phyloP scores from a whole-genome alignment of 2,888 invertebrate species.

The Poecilobothrus nobilitatus region DNA sequence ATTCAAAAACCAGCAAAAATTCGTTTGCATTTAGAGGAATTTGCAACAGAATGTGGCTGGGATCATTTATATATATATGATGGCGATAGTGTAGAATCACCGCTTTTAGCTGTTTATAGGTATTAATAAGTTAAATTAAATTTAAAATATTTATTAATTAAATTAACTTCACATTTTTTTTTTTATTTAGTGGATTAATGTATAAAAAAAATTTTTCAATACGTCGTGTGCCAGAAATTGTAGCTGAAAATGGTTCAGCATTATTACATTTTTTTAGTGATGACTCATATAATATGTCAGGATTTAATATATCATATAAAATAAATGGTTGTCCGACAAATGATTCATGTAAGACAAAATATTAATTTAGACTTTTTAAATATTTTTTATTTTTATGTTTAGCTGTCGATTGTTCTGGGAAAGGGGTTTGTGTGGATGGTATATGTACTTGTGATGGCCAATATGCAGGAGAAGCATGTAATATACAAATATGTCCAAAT shows the following conservation, averaged over 20 bases:
- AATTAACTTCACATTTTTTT: not conserved
- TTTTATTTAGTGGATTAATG: conserved; percentile 69
- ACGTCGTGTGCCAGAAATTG: conserved; percentile 68
- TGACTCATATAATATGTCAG: conserved; percentile 97
- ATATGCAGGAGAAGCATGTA: conserved; percentile 82
- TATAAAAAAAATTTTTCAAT: conserved; percentile 68
- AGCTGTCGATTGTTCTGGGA: conserved; percentile 55
- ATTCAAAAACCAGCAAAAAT: conserved; percentile 54
- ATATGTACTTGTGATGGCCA: conserved; percentile 73
- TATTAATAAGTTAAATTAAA: too few species aligned
- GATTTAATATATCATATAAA: conserved; percentile 92
- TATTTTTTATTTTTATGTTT: conserved; percentile 11
- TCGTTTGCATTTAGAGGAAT: conserved; percentile 82
- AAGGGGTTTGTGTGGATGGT: conserved; percentile 81
- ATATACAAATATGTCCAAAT: conserved; percentile 77
- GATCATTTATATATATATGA: conserved; percentile 98
- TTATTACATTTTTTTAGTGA: conserved; percentile 95
- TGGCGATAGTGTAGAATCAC: conserved; percentile 91
- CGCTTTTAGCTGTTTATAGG: conserved; percentile 84
- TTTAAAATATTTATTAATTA: not conserved
- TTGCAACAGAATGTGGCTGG: conserved; percentile 99
- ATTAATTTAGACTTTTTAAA: not conserved
- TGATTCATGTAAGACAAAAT: conserved; percentile 47
- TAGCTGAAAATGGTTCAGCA: conserved; percentile 79
- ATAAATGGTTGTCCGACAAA: conserved; percentile 74